A percentile compares a stretch with the other conserved stretches of the same genome.
Conservation (phyloP, 2,797 vertebrate species). For the Periophthalmus magnuspinnatus region DNA sequence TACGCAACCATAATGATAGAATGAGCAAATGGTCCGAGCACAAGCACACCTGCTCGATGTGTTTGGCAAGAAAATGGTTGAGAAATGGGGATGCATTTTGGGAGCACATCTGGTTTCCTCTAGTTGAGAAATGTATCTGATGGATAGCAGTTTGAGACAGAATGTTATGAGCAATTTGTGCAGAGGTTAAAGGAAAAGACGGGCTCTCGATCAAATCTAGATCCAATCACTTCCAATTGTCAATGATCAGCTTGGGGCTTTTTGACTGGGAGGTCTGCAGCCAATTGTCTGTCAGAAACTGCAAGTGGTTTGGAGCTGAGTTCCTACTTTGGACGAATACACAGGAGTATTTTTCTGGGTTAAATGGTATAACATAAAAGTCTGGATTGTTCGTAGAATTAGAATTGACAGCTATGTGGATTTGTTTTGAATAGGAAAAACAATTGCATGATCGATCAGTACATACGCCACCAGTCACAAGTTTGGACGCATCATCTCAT, state of each 20-base stretch:
- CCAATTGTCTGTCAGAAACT: not conserved
- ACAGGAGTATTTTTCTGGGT: not conserved
- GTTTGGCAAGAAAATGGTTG: conserved; percentile 46
- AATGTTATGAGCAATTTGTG: conserved; percentile 29
- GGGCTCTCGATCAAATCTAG: not conserved
- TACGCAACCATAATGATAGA: conserved; percentile 32
- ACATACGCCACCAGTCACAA: no score
- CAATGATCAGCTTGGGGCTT: not conserved
- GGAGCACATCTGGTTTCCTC: conserved; percentile 51
- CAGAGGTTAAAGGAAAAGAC: conserved; percentile 20
- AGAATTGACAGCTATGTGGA: not conserved
- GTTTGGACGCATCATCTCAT: no score
- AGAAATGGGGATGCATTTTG: conserved; percentile 40
- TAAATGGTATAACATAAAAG: not conserved
- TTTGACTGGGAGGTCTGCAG: not conserved
- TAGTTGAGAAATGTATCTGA: conserved; percentile 27
- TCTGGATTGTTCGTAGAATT: not conserved
- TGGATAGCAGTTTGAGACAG: conserved; percentile 28
- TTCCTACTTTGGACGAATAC: not conserved
- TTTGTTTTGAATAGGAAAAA: not conserved
- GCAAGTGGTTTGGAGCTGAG: not conserved
- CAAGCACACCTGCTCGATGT: conserved; percentile 46
- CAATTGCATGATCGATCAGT: no score
- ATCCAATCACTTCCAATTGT: not conserved
- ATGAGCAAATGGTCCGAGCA: conserved; percentile 33